Percentiles rank a stretch among this genome's conserved stretches.
Conservation (phyloP, 92 coral and sea anemone species). For the Heteractis magnifica region DNA sequence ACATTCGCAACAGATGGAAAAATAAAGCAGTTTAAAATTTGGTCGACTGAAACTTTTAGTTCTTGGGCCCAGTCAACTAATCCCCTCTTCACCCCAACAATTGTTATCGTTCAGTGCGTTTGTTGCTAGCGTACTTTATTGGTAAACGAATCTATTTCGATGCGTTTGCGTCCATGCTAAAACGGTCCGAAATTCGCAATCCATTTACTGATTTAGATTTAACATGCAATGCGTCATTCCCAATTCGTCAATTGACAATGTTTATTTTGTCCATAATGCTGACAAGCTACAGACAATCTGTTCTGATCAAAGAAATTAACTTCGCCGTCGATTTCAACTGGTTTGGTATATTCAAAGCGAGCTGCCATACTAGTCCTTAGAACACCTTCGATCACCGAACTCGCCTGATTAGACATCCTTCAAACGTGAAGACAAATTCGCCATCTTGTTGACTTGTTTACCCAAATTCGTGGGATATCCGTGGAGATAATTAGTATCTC, state of each 20-base stretch:
- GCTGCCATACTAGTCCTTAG: not conserved
- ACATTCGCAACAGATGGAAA: not conserved
- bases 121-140: no score
- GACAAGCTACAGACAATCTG: not conserved
- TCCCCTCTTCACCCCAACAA: no score
- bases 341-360: not conserved
- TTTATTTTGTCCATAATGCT: not conserved
- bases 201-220: not conserved
- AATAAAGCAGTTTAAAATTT: conserved; percentile 5
- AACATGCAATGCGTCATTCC: not conserved
- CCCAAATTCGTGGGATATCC: not conserved
- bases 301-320: not conserved
- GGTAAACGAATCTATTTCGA: no score
- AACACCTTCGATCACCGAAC: not conserved
- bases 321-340: not conserved
- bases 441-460: not conserved
- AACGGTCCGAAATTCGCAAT: not conserved
- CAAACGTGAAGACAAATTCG: not conserved
- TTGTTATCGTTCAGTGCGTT: no score
- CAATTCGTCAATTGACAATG: not conserved
- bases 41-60: no score
- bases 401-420: not conserved
- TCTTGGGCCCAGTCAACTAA: no score
- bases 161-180: no score
- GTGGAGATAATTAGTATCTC: not conserved